Evolutionary conservation across 2,888 invertebrate genomes (phyloP).

Genomic region (Chymomyza amoena): DNA sequence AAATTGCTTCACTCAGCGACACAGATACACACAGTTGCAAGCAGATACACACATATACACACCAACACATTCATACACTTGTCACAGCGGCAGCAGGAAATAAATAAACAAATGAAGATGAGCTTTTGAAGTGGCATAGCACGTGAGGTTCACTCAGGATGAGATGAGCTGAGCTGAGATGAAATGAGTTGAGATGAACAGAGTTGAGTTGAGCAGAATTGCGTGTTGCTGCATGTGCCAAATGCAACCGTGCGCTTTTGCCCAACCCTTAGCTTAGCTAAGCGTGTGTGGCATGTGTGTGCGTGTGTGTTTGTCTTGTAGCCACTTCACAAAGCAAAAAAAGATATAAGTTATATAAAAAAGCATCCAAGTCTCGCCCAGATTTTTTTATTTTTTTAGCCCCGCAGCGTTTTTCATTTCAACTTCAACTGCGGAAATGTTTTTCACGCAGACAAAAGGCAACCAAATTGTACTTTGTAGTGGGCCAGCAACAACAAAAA

Average conservation of each 20-base stretch:
- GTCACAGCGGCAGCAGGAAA: slow-evolving; percentile 53
- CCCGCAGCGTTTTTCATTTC: background rate
- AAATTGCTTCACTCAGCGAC: slow-evolving; percentile 70
- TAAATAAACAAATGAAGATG: slow-evolving; percentile 75
- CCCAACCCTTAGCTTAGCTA: background rate
- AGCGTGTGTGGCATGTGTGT: slow-evolving; percentile 24
- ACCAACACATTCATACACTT: slow-evolving; percentile 24
- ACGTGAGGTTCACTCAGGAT: slow-evolving; percentile 40
- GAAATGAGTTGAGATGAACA: background rate
- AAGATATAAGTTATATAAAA: too few relatives aligned
- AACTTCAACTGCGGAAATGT: background rate
- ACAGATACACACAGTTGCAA: background rate
- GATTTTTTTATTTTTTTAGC: background rate
- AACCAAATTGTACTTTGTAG: background rate
- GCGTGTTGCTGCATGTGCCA: background rate
- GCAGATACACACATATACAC: slow-evolving; percentile 19
- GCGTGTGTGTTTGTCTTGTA: background rate
- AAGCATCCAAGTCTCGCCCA: background rate
- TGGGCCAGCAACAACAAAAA: background rate
- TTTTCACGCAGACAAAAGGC: background rate
- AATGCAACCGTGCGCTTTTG: background rate
- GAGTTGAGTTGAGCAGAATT: background rate
- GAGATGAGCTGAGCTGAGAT: background rate
- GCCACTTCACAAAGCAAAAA: slow-evolving; percentile 35
- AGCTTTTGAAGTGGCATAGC: slow-evolving; percentile 62